Base-by-base conservation (phyloP, 2,888 invertebrate species). In the Drosophila pseudotalamancana region DNA sequence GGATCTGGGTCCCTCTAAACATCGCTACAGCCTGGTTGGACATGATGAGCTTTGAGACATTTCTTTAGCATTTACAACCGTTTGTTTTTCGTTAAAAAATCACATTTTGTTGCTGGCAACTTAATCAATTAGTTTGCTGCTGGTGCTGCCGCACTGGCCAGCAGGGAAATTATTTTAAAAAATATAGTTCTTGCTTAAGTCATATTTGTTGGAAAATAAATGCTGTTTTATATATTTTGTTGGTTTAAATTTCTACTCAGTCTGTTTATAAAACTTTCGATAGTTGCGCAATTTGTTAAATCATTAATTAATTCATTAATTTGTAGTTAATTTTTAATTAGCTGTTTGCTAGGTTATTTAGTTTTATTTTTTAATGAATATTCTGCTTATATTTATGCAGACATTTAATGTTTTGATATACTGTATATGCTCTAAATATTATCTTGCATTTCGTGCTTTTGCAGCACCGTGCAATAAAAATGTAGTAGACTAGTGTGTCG, bases 1-100 rank as follows among this genome's bases (percentile, higher is more conserved):
- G 49, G 34, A 69, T 6, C 45, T 85, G 63, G 77, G 79, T 3
- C 86, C 86, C 6, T 85, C 86, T 8, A 83, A 66, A 51, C 63
- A 84, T 61, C 79, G 79, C 35, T 80, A 80, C 39, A 43, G 68
- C 8, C 39, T 80, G 27, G 57, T 83, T 18, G 42, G 21, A 6
- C 81, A 77, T 25, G 87, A 81, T 54, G 81, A 77, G 72, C 72
- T 78, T 1, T 76, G 59, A 79, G 60, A 29, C 6, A 40, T 46
- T 39, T 25, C 27, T 42, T 49, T 31, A 23, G 18, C 49, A 59
- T 42, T 45, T 45, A 39, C 45, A 49, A 19, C 31, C 29, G 14
- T 11, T 40, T 32, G 27, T 23, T 40, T 29, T 45, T 62, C n/a
- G 42, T 53, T 74, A 84, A 84, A 74, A 81, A 84, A 79, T 53